Evolutionary conservation across 2,113 vertebrate genomes (phyloP).

Genomic region (Lathamus discolor): DNA sequence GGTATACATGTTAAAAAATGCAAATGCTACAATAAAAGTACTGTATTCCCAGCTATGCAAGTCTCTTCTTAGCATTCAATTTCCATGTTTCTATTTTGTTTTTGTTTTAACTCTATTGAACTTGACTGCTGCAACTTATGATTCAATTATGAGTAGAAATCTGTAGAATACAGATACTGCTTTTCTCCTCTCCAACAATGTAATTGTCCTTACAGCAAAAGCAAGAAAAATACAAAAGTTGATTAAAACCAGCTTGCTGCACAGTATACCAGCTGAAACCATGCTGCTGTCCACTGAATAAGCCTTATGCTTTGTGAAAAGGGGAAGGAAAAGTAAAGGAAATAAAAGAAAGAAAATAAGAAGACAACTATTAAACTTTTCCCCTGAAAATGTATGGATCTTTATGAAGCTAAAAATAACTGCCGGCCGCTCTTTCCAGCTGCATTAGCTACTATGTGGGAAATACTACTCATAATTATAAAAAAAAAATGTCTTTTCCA

Average conservation of each 20-base stretch:
- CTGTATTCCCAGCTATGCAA: background rate
- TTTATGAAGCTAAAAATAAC: background rate
- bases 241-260: background rate
- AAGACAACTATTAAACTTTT: background rate
- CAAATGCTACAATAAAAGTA: background rate
- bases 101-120: background rate
- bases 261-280: background rate
- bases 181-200: background rate
- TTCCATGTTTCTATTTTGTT: background rate
- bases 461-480: background rate
- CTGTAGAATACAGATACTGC: background rate
- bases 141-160: background rate
- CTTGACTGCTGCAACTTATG: background rate
- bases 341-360: rapidly evolving
- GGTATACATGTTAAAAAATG: background rate
- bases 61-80: background rate
- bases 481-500: background rate
- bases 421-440: background rate
- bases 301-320: background rate
- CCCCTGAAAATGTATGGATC: background rate
- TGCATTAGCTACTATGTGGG: background rate
- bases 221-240: background rate
- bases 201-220: background rate
- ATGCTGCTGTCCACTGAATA: background rate
- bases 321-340: background rate